phyloP scores from a whole-genome alignment of 2,888 invertebrate species.

The Callinectes sapidus region DNA sequence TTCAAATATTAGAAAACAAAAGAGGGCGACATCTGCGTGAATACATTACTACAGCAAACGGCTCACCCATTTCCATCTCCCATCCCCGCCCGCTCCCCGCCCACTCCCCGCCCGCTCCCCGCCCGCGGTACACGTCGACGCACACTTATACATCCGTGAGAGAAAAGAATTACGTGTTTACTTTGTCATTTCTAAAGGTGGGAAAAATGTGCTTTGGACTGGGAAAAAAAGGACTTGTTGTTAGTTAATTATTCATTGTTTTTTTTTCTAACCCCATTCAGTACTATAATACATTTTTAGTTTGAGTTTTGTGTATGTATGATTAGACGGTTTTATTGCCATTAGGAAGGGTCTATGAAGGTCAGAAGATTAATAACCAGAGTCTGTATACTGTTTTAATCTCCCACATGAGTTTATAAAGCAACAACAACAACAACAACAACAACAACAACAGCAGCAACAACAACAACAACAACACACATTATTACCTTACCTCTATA shows the following conservation, averaged over 20 bases:
- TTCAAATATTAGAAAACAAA: conserved; percentile 61
- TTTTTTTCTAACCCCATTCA: too few relatives aligned
- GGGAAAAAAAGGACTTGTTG: not conserved
- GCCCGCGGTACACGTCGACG: not conserved
- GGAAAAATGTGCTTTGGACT: not conserved
- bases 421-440: too few relatives aligned
- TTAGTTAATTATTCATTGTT: not conserved
- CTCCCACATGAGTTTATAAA: too few relatives aligned
- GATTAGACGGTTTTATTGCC: too few relatives aligned
- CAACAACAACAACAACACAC: too few relatives aligned
- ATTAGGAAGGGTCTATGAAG: too few relatives aligned
- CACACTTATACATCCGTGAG: not conserved
- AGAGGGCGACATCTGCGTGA: conserved; percentile 61
- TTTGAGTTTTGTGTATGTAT: too few relatives aligned
- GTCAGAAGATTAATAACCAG: too few relatives aligned
- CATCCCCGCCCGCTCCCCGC: not conserved
- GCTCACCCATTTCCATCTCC: not conserved
- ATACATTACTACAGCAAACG: conserved; percentile 36
- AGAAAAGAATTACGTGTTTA: not conserved
- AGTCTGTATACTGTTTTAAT: too few relatives aligned
- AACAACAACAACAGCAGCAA: too few relatives aligned
- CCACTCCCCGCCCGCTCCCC: not conserved
- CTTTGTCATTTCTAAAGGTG: not conserved
- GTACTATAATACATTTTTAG: too few relatives aligned
- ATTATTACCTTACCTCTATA: not conserved